Conservation (phyloP, 2,797 vertebrate genomes). For the Kryptopterus vitreolus region DNA sequence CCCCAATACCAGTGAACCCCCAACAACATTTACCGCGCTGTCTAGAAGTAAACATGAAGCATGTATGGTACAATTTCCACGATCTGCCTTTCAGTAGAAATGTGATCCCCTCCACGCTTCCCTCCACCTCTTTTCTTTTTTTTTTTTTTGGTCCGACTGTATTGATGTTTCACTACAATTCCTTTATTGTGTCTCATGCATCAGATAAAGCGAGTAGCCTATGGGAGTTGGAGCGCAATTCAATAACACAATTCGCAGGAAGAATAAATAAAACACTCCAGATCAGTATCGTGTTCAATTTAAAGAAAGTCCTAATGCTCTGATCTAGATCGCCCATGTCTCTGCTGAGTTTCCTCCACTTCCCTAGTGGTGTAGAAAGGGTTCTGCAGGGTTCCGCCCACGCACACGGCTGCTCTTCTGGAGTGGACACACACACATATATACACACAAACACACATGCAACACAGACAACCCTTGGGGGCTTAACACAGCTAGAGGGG, state of each 20-base stretch:
- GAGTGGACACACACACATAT: constrained; percentile 31
- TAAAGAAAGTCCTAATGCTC: constrained; percentile 47
- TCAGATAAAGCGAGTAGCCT: constrained; percentile 41
- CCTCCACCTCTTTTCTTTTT: no score
- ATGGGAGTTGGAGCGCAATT: constrained; percentile 28
- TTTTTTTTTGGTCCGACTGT: constrained; percentile 6
- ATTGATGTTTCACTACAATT: constrained; percentile 33
- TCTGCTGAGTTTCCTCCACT: constrained; percentile 32
- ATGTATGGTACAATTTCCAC: not conserved
- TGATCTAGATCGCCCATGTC: constrained; percentile 45
- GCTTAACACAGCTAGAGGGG: constrained; percentile 51
- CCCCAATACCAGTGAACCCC: not conserved
- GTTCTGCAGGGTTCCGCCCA: constrained; percentile 16
- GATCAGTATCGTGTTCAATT: constrained; percentile 46
- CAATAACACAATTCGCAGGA: constrained; percentile 38
- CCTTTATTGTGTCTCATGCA: constrained; percentile 27
- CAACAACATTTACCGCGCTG: no score
- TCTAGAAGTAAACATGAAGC: not conserved
- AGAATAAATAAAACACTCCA: constrained; percentile 50
- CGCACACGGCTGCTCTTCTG: not conserved
- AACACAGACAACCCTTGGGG: constrained; percentile 23
- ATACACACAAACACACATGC: constrained; percentile 32
- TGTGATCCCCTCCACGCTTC: not conserved
- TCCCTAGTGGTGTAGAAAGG: constrained; percentile 22
- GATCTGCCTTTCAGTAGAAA: not conserved